Conservation (phyloP, 2,888 invertebrate genomes). For the Oligia fasciuncula region DNA sequence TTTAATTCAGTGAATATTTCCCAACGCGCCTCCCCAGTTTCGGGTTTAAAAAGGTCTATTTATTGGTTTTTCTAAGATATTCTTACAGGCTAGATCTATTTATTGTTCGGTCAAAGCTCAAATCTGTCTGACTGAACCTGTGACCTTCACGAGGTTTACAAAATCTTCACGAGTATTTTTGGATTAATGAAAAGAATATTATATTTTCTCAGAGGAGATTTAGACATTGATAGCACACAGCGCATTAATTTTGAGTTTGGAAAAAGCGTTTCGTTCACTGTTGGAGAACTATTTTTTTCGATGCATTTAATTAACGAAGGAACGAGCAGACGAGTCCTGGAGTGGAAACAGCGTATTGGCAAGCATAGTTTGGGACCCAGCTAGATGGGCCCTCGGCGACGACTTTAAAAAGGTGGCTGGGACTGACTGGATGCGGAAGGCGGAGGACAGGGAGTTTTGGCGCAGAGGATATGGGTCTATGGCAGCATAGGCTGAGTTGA, state of each 20-base stretch:
- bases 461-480: too few relatives aligned
- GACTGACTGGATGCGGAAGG: neutral
- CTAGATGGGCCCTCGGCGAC: neutral
- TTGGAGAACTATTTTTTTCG: neutral
- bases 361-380: neutral
- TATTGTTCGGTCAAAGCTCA: constrained; percentile 15
- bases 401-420: neutral
- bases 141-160: constrained; percentile 7
- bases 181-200: neutral
- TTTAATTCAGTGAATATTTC: constrained; percentile 39
- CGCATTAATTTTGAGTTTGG: neutral
- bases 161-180: neutral
- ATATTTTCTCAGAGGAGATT: neutral
- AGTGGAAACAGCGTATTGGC: neutral
- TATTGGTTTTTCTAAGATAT: constrained; percentile 34
- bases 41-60: constrained; percentile 33
- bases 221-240: too few relatives aligned
- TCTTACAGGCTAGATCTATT: constrained; percentile 24
- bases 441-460: neutral
- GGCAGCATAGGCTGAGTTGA: neutral
- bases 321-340: neutral
- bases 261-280: neutral
- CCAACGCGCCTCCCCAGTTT: neutral
- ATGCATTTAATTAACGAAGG: neutral
- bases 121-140: neutral